phyloP scores from a whole-genome alignment of 2,797 vertebrate species.

The Mastacembelus armatus region DNA sequence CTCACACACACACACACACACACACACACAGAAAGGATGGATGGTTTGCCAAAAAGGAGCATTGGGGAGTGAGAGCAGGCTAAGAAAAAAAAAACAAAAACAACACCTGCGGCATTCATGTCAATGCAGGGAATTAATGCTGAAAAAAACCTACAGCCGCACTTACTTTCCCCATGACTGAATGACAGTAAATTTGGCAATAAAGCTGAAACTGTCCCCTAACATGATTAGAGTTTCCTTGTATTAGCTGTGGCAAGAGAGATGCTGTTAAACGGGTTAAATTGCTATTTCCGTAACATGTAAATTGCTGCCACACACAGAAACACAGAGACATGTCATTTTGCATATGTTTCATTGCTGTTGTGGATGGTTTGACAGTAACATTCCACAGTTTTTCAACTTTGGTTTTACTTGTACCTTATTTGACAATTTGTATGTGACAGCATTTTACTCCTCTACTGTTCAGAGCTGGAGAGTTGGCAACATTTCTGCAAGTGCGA shows the following conservation, averaged over 20 bases:
- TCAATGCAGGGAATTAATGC: slow-evolving; percentile 10
- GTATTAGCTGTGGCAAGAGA: slow-evolving; percentile 15
- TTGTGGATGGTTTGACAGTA: background rate
- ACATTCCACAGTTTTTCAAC: background rate
- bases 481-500: too few species aligned
- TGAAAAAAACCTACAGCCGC: background rate
- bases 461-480: too few species aligned
- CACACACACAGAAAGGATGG: slow-evolving; percentile 39
- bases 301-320: background rate
- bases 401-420: background rate
- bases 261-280: slow-evolving; percentile 11
- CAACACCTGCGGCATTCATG: slow-evolving; percentile 51
- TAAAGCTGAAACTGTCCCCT: background rate
- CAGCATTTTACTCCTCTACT: background rate
- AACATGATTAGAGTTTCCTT: slow-evolving; percentile 32
- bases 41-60: slow-evolving; percentile 52
- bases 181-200: slow-evolving; percentile 31
- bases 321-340: background rate
- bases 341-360: background rate
- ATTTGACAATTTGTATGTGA: background rate
- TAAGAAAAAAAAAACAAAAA: slow-evolving; percentile 25
- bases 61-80: slow-evolving; percentile 12
- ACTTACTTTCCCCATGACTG: slow-evolving; percentile 9
- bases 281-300: background rate
- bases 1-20: slow-evolving; percentile 14